A percentile compares a stretch with the other conserved stretches of the same genome.
Evolutionary conservation across 1,140 invertebrate genomes (phyloP).

Genomic region (Heliconius congener): DNA sequence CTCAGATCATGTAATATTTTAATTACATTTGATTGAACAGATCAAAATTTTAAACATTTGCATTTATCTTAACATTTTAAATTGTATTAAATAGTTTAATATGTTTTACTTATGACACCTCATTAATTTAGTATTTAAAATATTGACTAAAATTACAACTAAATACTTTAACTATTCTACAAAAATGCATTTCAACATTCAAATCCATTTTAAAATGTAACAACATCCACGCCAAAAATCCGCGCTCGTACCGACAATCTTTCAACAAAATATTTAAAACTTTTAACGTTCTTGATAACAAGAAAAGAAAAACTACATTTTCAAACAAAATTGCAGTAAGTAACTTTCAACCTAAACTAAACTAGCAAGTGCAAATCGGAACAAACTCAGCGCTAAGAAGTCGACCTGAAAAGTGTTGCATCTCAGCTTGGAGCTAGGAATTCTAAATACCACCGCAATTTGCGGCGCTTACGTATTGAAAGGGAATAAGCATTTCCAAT

Average conservation of each 20-base stretch:
- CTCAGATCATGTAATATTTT: too few species aligned
- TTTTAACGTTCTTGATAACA: slow-evolving; percentile 10
- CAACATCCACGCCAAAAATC: slow-evolving; percentile 11
- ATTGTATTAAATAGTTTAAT: too few species aligned
- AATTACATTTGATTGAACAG: too few species aligned
- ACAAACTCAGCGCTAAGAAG: slow-evolving; percentile 20
- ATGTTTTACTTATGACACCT: too few species aligned
- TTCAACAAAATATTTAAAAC: background rate
- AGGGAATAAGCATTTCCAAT: slow-evolving; percentile 36
- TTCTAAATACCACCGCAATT: slow-evolving; percentile 36
- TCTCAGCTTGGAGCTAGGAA: slow-evolving; percentile 35
- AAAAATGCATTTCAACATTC: background rate
- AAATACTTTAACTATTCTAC: background rate
- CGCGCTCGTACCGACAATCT: background rate
- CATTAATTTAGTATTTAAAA: too few species aligned
- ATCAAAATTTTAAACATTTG: too few species aligned
- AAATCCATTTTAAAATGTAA: background rate
- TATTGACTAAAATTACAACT: background rate
- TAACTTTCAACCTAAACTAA: slow-evolving; percentile 21
- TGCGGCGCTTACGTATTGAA: slow-evolving; percentile 30
- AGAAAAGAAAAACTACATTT: slow-evolving; percentile 15
- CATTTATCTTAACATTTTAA: too few species aligned
- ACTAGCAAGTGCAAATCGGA: slow-evolving; percentile 25
- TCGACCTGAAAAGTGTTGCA: slow-evolving; percentile 21
- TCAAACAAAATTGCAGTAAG: slow-evolving; percentile 13